These are phyloP conservation scores for Whitmania pigra DNA, from an alignment of 1,140 invertebrate genomes.

Conservation along the genomic window DNA sequence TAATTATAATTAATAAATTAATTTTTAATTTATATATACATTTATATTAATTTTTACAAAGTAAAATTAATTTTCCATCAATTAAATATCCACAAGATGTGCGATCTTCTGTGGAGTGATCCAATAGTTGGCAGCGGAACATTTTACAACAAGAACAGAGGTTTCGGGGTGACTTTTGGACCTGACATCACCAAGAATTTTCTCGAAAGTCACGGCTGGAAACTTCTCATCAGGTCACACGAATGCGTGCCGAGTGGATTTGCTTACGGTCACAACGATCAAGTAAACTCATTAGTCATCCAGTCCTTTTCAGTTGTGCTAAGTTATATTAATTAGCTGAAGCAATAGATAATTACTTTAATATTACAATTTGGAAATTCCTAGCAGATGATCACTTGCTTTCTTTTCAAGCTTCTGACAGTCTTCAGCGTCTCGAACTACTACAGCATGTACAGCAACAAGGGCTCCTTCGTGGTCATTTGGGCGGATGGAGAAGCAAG, in stretches of 20 bases:
- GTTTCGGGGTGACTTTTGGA: constrained; percentile 79
- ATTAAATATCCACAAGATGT: constrained; percentile 49
- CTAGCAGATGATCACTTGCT: not conserved
- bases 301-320: too few species aligned
- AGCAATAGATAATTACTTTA: not conserved
- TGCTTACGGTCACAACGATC: constrained; percentile 67
- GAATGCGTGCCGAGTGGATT: constrained; percentile 83
- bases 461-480: constrained; percentile 73
- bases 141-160: constrained; percentile 51
- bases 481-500: constrained; percentile 55
- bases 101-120: constrained; percentile 83
- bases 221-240: constrained; percentile 69
- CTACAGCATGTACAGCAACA: constrained; percentile 79
- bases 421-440: constrained; percentile 89
- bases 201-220: constrained; percentile 59
- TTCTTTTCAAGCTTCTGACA: constrained; percentile 58
- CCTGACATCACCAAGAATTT: constrained; percentile 69
- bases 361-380: not conserved
- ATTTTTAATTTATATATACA: too few species aligned
- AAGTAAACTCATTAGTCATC: constrained; percentile 44
- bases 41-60: too few species aligned
- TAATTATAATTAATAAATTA: too few species aligned
- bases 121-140: constrained; percentile 66
- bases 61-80: not conserved
- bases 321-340: too few species aligned